Evolutionary conservation across 1,140 invertebrate species (phyloP).

Genomic region (Drosophila guanche): DNA sequence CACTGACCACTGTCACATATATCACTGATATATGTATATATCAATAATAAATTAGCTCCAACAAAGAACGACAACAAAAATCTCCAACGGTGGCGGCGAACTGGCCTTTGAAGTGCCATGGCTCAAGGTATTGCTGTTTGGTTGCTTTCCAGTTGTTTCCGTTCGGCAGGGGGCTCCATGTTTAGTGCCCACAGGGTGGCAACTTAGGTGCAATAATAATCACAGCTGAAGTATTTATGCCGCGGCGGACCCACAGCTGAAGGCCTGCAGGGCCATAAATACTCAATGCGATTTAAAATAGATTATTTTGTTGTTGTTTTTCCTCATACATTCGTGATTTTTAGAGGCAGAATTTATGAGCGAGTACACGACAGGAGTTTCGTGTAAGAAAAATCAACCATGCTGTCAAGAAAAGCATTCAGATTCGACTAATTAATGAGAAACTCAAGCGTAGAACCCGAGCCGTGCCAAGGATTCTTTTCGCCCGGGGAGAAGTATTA

Average conservation of each 20-base stretch:
- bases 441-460: too few species aligned
- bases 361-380: too few species aligned
- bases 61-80: constrained; percentile 12
- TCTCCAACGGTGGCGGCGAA: constrained; percentile 6
- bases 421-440: too few species aligned
- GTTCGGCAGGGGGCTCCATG: constrained; percentile 1
- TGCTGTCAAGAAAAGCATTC: too few species aligned
- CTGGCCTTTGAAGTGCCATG: constrained; percentile 33
- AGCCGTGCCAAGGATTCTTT: too few species aligned
- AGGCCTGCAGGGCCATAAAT: constrained; percentile 65
- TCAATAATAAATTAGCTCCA: constrained; percentile 59
- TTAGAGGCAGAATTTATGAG: too few species aligned
- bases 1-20: constrained; percentile 51
- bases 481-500: too few species aligned
- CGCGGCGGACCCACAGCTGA: constrained; percentile 33
- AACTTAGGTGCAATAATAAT: constrained; percentile 49
- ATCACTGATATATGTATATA: constrained; percentile 55
- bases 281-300: constrained; percentile 46
- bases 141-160: constrained; percentile 42
- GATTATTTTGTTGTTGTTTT: constrained; percentile 4
- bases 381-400: too few species aligned
- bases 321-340: not conserved
- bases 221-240: constrained; percentile 71
- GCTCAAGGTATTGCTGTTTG: constrained; percentile 44
- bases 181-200: constrained; percentile 16